Evolutionary conservation across 2,888 invertebrate genomes (phyloP), one percentile per base, ranked within the genome.

Genomic region (Cheilosia vulpina): DNA sequence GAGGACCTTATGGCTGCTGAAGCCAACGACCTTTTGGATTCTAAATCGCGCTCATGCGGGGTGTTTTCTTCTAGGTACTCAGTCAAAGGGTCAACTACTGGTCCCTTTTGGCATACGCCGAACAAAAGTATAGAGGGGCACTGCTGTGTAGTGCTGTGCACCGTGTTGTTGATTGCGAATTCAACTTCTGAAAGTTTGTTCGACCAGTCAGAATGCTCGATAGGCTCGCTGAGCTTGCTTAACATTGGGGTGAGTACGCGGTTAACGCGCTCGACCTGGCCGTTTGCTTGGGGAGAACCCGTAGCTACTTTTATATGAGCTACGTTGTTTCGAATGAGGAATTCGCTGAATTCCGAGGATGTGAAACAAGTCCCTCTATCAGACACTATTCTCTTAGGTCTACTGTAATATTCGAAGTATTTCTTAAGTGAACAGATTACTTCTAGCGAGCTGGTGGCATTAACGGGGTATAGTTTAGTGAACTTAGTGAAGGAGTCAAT

Each of bases 381-480:
- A 11, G 58, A 63, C 7, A 82, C 45, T 65, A 76, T 52, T 34
- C 72, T 43, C 11, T 13, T n/a, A n/a, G n/a, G n/a, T n/a, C n/a
- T n/a, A n/a, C n/a, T n/a, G n/a, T n/a, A n/a, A n/a, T n/a, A n/a
- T n/a, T n/a, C 41, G 5, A 77, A 75, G 53, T 80, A 85, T 34
- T 80, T 80, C 63, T 65, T 65, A 19, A 80, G 41, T 27, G 65
- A 41, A 15, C 31, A 43, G 15, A 38, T 43, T 17, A 71, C 71
- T 41, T 68, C 68, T n/a, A 17, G 3, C 9, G 38, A 27, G 41
- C 68, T 69, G 15, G 55, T 57, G 5, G 57, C 43, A 4, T 19
- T 31, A 4, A 31, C 43, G 27, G 27, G 27, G 27, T 27, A 27
- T 2, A 27, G 27, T 27, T 27, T 27, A 5, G 27, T 15, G 9